phyloP scores from a whole-genome alignment of 2,888 invertebrate genomes.

The Eilema caniola region DNA sequence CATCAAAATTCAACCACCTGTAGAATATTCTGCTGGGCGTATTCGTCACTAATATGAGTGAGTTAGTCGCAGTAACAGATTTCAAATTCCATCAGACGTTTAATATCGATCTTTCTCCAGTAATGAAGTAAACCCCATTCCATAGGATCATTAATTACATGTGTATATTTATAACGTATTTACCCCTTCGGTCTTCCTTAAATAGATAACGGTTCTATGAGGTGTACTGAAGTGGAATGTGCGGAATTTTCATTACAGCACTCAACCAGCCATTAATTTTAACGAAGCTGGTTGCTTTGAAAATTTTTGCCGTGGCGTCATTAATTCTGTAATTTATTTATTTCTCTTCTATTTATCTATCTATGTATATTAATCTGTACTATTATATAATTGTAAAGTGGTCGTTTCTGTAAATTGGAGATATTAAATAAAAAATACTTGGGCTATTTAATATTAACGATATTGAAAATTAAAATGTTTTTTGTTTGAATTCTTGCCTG shows the following conservation, averaged over 20 bases:
- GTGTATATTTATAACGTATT: conserved; percentile 17
- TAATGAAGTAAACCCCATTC: conserved; percentile 3
- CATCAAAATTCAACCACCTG: no score
- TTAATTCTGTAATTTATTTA: conserved; percentile 8
- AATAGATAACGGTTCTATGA: conserved; percentile 26
- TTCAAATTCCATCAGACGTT: background rate
- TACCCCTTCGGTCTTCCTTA: conserved; percentile 18
- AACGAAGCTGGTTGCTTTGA: conserved; percentile 19
- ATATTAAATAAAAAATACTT: no score
- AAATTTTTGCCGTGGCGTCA: conserved; percentile 17
- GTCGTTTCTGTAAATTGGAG: no score
- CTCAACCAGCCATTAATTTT: conserved; percentile 35
- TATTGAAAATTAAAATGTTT: no score
- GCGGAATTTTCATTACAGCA: conserved; percentile 47
- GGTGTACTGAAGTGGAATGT: conserved; percentile 31
- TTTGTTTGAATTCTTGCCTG: no score
- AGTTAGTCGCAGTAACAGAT: no score
- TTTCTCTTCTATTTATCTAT: background rate
- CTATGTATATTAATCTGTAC: no score
- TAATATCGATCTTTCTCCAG: background rate
- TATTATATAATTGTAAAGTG: no score
- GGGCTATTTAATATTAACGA: no score
- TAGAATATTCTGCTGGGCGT: no score
- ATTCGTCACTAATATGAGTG: no score
- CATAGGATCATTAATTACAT: conserved; percentile 15